Conservation (phyloP, 2,797 vertebrate genomes). For the Gymnoscopelus braueri region DNA sequence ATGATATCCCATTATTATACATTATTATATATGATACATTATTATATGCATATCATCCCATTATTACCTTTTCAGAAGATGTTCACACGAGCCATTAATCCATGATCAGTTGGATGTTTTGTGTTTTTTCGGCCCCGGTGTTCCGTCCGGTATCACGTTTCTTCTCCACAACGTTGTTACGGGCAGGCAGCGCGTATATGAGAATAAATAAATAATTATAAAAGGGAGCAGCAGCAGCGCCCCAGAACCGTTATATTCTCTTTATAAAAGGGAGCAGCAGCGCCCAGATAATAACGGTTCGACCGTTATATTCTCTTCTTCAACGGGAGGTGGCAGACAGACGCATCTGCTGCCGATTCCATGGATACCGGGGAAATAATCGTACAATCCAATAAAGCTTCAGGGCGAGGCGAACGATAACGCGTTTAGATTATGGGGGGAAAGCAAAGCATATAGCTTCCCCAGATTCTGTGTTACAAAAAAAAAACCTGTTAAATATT, state of each 20-base stretch:
- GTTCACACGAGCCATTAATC: conserved; percentile 71
- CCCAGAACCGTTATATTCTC: conserved; percentile 66
- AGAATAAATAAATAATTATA: conserved; percentile 57
- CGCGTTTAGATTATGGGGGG: neutral
- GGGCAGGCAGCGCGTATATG: conserved; percentile 34
- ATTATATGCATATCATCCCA: conserved; percentile 29
- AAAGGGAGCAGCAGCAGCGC: conserved; percentile 30
- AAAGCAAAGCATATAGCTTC: neutral
- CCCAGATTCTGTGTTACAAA: neutral
- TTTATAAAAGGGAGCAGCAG: neutral
- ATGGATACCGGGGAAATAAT: conserved; percentile 45
- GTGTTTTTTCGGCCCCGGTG: conserved; percentile 38
- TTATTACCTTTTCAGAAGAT: conserved; percentile 72
- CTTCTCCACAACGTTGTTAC: conserved; percentile 50
- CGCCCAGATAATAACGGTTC: conserved; percentile 37
- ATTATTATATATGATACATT: too few relatives aligned
- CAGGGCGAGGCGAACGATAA: conserved; percentile 7
- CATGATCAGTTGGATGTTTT: conserved; percentile 65
- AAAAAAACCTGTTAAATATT: neutral
- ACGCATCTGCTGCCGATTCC: conserved; percentile 56
- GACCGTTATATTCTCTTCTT: conserved; percentile 59
- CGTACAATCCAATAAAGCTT: conserved; percentile 14
- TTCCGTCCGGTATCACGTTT: conserved; percentile 43
- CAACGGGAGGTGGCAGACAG: conserved; percentile 53
- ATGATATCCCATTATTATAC: too few relatives aligned